Base-by-base conservation (phyloP, 2,113 vertebrate species). In the Psittacula cyanocephala region DNA sequence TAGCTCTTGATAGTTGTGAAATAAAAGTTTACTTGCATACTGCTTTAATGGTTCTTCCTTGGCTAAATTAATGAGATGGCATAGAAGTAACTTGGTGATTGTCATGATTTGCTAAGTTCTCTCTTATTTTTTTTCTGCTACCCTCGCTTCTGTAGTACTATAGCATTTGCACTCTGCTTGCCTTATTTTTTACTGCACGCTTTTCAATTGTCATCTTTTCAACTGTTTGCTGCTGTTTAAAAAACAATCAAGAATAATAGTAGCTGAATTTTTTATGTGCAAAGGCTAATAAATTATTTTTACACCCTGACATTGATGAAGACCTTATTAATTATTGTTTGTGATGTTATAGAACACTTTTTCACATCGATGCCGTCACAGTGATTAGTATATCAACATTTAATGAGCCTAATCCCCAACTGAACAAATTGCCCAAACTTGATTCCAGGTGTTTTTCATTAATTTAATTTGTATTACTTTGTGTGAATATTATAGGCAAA, bases 231-330 rank as follows among this genome's bases (percentile, higher is more conserved):
- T 96, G 89, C 88, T 97, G 86, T 96, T 81, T 75, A 80, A 94
- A 95, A 93, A 50, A n/a, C 33, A 35, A 29, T 46, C 67, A 91
- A 77, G 81, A 94, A 75, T 82, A 91, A 77, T 81, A 91, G 68
- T 82, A 70, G 74, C 44, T 6, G 6, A 28, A 47, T 80, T 97
- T 97, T 97, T 91, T 67, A 96, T 95, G 64, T 94, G n/a, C 64
- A 44, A 87, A 96, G 82, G 43, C 29, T 47, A 93, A 95, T 95
- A 96, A 96, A 96, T 95, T 96, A 95, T 95, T 95, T 95, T 95
- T 95, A 68, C 82, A 89, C 39, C 46, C 41, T 75, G 41, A 81
- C 63, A 37, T 68, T 13, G 11, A 86, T 80, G 53, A 81, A 94
- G 59, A 43, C 29, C 74, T 85, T 87, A 43, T 76, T 79, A 7